Evolutionary conservation across 2,113 vertebrate genomes (phyloP).

Genomic region (Vulpes ferrilata): DNA sequence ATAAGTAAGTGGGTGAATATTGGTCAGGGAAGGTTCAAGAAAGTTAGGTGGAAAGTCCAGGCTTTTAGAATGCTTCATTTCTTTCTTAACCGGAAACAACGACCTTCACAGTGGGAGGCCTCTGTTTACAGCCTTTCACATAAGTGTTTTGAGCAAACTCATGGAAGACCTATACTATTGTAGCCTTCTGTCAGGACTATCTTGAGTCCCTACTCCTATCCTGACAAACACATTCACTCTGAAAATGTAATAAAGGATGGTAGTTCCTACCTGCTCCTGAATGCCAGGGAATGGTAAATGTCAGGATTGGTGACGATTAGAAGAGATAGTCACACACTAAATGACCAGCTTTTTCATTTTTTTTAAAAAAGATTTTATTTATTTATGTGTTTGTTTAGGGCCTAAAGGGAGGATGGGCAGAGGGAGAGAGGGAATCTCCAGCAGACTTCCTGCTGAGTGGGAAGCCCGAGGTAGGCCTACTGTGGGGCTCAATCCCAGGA

Average conservation of each 20-base stretch:
- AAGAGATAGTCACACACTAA: neutral
- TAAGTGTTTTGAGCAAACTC: neutral
- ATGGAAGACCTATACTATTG: neutral
- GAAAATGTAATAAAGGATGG: neutral
- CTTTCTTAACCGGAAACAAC: neutral
- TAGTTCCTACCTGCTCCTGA: neutral
- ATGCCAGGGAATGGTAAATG: neutral
- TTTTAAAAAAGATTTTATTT: neutral
- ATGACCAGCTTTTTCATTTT: neutral
- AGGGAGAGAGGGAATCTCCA: too few relatives aligned
- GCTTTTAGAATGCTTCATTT: neutral
- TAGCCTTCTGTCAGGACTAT: neutral
- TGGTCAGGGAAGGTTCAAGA: neutral
- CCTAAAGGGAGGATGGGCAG: too few relatives aligned
- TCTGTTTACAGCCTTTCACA: neutral
- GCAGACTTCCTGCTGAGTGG: too few relatives aligned
- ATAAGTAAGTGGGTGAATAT: neutral
- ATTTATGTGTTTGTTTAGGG: neutral
- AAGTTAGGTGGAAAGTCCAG: neutral
- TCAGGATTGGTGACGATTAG: neutral
- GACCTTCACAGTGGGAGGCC: neutral
- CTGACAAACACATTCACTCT: neutral
- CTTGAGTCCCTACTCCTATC: neutral
- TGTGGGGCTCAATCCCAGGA: neutral
- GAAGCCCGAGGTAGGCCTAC: neutral